phyloP scores from a whole-genome alignment of 2,113 vertebrate species.

The Oceanites oceanicus region DNA sequence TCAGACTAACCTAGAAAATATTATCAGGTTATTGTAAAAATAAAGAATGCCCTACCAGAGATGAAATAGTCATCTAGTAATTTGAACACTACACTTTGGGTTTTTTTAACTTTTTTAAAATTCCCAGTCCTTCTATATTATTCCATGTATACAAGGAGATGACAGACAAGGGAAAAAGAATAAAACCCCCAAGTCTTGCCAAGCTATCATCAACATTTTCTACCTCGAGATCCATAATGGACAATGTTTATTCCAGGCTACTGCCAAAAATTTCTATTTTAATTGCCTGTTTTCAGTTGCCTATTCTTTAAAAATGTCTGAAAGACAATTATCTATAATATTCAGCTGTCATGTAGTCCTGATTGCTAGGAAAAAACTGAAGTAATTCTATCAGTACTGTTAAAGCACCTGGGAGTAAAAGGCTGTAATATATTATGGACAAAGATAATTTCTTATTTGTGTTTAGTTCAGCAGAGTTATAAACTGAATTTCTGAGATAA shows the following conservation, averaged over 20 bases:
- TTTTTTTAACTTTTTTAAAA: neutral
- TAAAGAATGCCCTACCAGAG: neutral
- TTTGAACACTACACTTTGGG: accelerated
- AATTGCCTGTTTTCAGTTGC: neutral
- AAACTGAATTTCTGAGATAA: neutral
- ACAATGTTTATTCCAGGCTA: neutral
- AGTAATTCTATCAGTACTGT: neutral
- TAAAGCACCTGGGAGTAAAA: neutral
- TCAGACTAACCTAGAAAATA: neutral
- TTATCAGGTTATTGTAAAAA: neutral
- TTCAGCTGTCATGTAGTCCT: neutral
- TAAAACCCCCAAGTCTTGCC: neutral
- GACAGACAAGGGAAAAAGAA: neutral
- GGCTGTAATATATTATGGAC: neutral
- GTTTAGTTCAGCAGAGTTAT: neutral
- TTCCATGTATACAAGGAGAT: neutral
- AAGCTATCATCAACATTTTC: neutral
- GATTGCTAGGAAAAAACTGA: neutral
- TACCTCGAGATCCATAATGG: neutral
- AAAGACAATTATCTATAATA: neutral
- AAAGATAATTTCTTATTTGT: neutral
- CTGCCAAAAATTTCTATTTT: neutral
- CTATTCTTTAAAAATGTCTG: neutral
- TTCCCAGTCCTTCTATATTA: neutral
- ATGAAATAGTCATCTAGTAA: neutral